Conservation (phyloP, 2,113 vertebrate species). For the Cinclus mexicanus region DNA sequence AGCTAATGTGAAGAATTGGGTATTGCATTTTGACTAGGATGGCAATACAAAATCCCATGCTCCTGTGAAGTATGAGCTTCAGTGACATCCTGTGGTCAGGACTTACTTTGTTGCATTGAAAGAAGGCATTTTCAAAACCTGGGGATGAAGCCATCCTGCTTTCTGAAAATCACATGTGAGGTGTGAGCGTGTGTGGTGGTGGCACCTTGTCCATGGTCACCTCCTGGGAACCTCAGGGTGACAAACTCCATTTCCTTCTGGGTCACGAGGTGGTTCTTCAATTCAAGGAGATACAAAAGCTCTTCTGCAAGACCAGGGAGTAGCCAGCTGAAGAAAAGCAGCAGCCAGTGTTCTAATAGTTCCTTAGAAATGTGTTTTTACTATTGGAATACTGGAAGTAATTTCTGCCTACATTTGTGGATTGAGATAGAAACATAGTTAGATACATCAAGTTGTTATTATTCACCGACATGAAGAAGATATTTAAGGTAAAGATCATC, state of each 20-base stretch:
- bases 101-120: conserved; percentile 13
- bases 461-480: conserved; percentile 11
- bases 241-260: background rate
- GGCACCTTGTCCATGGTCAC: background rate
- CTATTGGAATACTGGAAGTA: background rate
- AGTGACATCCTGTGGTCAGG: conserved; percentile 69
- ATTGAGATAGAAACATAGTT: background rate
- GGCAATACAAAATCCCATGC: conserved; percentile 23
- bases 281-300: background rate
- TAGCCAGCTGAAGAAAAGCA: background rate
- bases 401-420: background rate
- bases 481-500: conserved; percentile 23
- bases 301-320: background rate
- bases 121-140: background rate
- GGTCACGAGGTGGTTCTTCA: background rate
- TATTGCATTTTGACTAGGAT: background rate
- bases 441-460: conserved; percentile 6
- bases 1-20: background rate
- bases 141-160: background rate
- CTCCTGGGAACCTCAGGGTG: background rate
- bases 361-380: background rate
- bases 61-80: conserved; percentile 58
- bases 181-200: fast-evolving
- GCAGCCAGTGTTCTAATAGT: background rate
- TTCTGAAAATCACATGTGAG: background rate